Base-by-base conservation (phyloP, 2,888 invertebrate species). In the Pterostichus niger region DNA sequence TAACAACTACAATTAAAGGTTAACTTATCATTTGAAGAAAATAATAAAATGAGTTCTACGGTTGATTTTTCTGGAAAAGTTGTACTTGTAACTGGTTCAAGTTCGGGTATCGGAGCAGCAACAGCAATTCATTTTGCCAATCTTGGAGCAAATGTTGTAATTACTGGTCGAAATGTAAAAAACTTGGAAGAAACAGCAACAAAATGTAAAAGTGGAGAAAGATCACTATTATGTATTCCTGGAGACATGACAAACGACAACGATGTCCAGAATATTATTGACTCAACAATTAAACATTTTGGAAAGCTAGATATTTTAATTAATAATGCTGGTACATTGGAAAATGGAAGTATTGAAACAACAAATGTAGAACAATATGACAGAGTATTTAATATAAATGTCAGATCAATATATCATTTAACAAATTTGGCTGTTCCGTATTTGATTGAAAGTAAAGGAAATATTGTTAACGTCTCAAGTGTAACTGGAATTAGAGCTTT, bases 401-500 rank as follows among this genome's bases (percentile, higher is more conserved):
- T 98, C 0, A 93, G 97, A 84, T 93, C 96, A 0, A 91, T 96
- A 15, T 96, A 96, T 88, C 93, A 96, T 84, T 89, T 98, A 84
- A 98, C 97, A 0, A 96, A 95, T 94, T 89, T 98, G 73, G 96
- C 97, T 3, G 95, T 96, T 0, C 98, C 98, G 0, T 94, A 98
- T 90, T 91, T 99, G 17, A 91, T 96, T 2, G 93, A 94, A 89
- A 93, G 94, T 0, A 95, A 96, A 89, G 98, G 98, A n/a, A 96
- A 94, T 85, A 95, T 98, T 86, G 98, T 99, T 0, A 99, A 99
- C 89, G 96, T 99, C 0, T 99, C 98, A 0, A 98, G 98, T 89
- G 97, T 99, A 0, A 96, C 95, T 87, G 99, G 99, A 2, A 92
- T 97, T 31, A 92, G 98, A 87, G 94, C 98, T 64, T 98, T 99